A percentile compares a stretch with the other conserved stretches of the same genome.
These are phyloP conservation scores for Chironex yamaguchii DNA, from an alignment of 30 jellyfish, hydroid and myxozoan species.

Conservation along the genomic window DNA sequence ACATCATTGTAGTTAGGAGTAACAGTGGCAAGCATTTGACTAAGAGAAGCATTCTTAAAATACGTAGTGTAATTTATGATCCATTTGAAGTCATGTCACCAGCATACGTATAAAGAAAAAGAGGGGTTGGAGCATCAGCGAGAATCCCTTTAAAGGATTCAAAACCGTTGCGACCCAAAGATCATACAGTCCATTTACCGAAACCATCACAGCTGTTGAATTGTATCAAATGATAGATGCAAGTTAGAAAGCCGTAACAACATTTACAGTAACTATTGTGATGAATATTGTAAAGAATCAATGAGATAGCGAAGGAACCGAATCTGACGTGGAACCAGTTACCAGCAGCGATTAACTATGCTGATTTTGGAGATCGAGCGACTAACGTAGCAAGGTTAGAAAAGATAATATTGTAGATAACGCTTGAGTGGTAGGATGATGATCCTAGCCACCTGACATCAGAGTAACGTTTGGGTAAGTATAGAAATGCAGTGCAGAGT, in stretches of 20 bases:
- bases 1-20: slow-evolving; percentile 17
- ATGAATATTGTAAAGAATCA: slow-evolving; percentile 1
- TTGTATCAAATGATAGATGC: slow-evolving; percentile 64
- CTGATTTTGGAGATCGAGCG: slow-evolving; percentile 16
- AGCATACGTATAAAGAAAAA: slow-evolving; percentile 21
- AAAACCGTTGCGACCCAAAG: slow-evolving; percentile 32
- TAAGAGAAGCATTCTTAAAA: slow-evolving; percentile 49
- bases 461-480: neutral
- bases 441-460: slow-evolving; percentile 45
- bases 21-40: neutral
- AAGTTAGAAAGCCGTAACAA: slow-evolving; percentile 50
- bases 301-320: slow-evolving; percentile 5
- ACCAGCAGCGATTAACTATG: neutral
- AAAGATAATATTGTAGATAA: slow-evolving; percentile 30
- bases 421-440: slow-evolving; percentile 30
- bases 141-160: slow-evolving; percentile 8
- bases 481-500: neutral
- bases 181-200: slow-evolving; percentile 27
- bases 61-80: slow-evolving; percentile 9
- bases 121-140: slow-evolving; percentile 7
- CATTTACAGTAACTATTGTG: slow-evolving; percentile 1
- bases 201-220: slow-evolving; percentile 26
- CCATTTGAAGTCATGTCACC: slow-evolving; percentile 53
- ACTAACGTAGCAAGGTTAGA: neutral
- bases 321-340: neutral